A percentile compares a stretch with the other conserved stretches of the same genome.
phyloP scores from a whole-genome alignment of 2,797 vertebrate genomes.

The Manis pentadactyla region DNA sequence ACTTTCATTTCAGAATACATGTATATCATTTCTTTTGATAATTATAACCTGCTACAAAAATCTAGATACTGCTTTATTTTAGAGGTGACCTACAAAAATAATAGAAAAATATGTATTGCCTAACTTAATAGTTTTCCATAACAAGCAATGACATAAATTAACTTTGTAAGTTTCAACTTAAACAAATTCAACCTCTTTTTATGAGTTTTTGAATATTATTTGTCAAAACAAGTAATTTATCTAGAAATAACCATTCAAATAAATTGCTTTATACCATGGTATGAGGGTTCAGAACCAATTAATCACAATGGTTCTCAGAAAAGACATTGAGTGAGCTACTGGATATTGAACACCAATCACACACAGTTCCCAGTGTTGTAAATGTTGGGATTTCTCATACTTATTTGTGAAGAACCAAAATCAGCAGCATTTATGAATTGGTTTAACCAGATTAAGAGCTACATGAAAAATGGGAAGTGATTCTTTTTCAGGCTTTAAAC shows the following conservation, averaged over 20 bases:
- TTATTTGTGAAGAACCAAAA: neutral
- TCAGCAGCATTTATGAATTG: neutral
- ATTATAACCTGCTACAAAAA: conserved; percentile 13
- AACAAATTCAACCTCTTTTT: neutral
- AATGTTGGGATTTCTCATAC: neutral
- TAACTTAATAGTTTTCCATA: conserved; percentile 7
- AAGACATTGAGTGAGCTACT: neutral
- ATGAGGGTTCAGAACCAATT: neutral
- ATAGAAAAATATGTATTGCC: neutral
- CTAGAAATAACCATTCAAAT: neutral
- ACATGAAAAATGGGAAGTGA: neutral
- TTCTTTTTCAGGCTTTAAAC: neutral
- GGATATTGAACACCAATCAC: neutral
- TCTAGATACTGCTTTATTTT: conserved; percentile 37
- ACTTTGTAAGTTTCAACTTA: neutral
- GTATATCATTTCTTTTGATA: neutral
- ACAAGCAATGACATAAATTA: neutral
- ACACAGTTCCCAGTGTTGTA: neutral
- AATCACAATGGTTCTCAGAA: neutral
- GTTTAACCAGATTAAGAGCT: neutral
- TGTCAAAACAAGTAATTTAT: conserved; percentile 17
- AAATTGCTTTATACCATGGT: neutral
- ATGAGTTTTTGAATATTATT: conserved; percentile 38
- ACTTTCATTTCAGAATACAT: conserved; percentile 8
- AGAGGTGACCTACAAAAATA: neutral